phyloP scores from a whole-genome alignment of 2,888 invertebrate genomes.

The Eudemis profundana region DNA sequence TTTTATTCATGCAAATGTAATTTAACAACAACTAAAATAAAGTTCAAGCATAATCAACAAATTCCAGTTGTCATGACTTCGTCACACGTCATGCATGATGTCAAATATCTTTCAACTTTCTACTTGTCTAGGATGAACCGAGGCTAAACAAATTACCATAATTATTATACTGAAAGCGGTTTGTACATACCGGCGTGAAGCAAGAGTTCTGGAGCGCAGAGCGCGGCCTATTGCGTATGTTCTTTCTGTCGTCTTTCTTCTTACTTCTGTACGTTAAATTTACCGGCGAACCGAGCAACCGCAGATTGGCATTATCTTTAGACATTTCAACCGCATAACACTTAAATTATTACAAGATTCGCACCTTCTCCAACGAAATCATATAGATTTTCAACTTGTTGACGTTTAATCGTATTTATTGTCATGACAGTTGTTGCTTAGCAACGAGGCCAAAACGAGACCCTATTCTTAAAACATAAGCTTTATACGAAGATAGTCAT shows the following conservation, averaged over 20 bases:
- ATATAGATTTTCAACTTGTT: slow-evolving; percentile 23
- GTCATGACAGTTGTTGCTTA: slow-evolving; percentile 51
- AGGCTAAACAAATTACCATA: neutral
- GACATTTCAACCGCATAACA: slow-evolving; percentile 74
- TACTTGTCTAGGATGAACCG: neutral
- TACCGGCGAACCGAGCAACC: slow-evolving; percentile 78
- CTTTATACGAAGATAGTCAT: too few species aligned
- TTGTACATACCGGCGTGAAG: slow-evolving; percentile 65
- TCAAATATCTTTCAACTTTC: neutral
- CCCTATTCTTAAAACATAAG: slow-evolving; percentile 48
- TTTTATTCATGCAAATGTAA: neutral
- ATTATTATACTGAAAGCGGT: neutral
- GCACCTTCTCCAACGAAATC: neutral
- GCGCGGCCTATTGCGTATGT: slow-evolving; percentile 71
- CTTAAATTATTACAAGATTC: slow-evolving; percentile 33
- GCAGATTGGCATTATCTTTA: slow-evolving; percentile 75
- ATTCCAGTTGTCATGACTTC: slow-evolving; percentile 3
- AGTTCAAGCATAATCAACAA: neutral
- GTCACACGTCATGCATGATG: neutral
- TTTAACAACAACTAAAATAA: neutral
- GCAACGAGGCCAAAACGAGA: slow-evolving; percentile 54
- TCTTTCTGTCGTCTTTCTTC: slow-evolving; percentile 75
- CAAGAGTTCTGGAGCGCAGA: slow-evolving; percentile 76
- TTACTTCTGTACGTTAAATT: slow-evolving; percentile 75
- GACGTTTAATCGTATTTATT: slow-evolving; percentile 53